Conservation (phyloP, 2,888 invertebrate genomes). For the Harpalus rufipes region DNA sequence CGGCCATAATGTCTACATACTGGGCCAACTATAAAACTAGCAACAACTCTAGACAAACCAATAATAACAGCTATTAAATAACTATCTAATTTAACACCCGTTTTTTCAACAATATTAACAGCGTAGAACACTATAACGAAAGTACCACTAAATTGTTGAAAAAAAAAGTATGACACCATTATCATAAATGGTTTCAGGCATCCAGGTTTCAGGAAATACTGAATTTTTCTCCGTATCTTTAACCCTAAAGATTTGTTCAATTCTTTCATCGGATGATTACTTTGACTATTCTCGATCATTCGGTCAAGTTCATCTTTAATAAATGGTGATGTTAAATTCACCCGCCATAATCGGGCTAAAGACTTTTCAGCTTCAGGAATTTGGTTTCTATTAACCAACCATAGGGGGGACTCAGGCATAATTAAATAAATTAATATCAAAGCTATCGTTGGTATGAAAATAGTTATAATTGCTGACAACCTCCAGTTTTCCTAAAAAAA, state of each 20-base stretch:
- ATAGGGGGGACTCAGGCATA: conserved; percentile 80
- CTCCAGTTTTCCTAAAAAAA: conserved; percentile 77
- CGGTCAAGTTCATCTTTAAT: conserved; percentile 73
- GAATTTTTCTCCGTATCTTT: conserved; percentile 71
- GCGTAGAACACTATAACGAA: conserved; percentile 81
- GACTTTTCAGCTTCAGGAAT: conserved; percentile 77
- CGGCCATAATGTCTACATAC: conserved; percentile 80
- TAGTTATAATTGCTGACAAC: conserved; percentile 76
- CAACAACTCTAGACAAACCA: conserved; percentile 77
- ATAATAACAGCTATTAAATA: conserved; percentile 79
- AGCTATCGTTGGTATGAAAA: conserved; percentile 76
- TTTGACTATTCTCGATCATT: conserved; percentile 71
- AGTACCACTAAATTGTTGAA: conserved; percentile 81
- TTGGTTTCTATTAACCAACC: conserved; percentile 78
- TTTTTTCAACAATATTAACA: conserved; percentile 77
- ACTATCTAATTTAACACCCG: conserved; percentile 77
- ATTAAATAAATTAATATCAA: conserved; percentile 75
- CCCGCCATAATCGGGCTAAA: conserved; percentile 76
- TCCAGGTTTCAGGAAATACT: conserved; percentile 74
- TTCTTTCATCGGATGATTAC: conserved; percentile 60
- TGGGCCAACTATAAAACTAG: conserved; percentile 76
- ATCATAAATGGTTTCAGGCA: conserved; percentile 78
- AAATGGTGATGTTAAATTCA: conserved; percentile 71
- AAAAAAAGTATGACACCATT: conserved; percentile 78
- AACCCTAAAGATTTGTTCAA: conserved; percentile 49